Evolutionary conservation across 2,888 invertebrate species (phyloP), one percentile per base, ranked within the genome.

Genomic region (Sceliomorpha sp.): DNA sequence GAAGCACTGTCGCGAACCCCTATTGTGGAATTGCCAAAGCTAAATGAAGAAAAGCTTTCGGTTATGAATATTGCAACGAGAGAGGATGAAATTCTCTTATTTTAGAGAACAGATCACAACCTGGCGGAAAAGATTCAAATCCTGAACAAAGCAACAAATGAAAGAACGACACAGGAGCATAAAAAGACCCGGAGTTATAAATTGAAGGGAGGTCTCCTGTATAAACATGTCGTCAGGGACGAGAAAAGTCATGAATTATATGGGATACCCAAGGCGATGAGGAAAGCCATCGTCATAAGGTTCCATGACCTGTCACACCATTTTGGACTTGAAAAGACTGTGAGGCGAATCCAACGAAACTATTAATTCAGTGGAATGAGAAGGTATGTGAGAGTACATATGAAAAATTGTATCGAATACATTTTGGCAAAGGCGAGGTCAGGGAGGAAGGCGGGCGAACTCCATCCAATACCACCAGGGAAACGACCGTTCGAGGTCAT

Each of bases 81-180:
- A 1, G 51, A 34, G 13, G 37, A 56, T 8, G 29, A 39, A 2
- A 14, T 47, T 1, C 20, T 51, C n/a, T 4, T 39, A 0, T 50
- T 26, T 14, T 56, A 66, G 9, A 9, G 51, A 4, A 14, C 36
- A 14, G 66, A 58, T 9, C 8, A n/a, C 6, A 29, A 47, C 1
- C n/a, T 51, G 5, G 4, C 29, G 1, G 40, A 34, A 14, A 7
- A 20, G 8, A 55, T 32, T 1, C 17, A 15, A 8, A 40, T 90
- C 84, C 90, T 89, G 14, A 2, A n/a, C 6, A 55, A 55, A 14
- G 17, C n/a, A 20, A 8, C n/a, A 6, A 8, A 10, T 7, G 32
- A 55, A 7, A 14, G 24, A 27, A 10, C 26, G 6, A 4, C 2
- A 9, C 2, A n/a, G 1, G 37, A 34, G 12, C 34, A 7, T 2